Evolutionary conservation across 2,888 invertebrate species (phyloP), one percentile per base, ranked within the genome.

Genomic region (Biston stratarius): DNA sequence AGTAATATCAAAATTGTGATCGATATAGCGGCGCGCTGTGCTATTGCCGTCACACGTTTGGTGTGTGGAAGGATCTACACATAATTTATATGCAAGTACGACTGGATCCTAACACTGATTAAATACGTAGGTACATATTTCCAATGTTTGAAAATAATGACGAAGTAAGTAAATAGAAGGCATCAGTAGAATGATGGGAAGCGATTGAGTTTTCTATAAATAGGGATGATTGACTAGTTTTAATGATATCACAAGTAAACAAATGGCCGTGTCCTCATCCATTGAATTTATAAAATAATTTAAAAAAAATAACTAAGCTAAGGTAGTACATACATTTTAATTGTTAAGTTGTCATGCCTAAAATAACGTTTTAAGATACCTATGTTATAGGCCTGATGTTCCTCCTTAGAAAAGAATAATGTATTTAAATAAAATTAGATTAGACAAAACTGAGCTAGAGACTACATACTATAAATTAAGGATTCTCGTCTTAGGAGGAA

Each of bases 371-470:
- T 68, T 65, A 67, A 70, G 75, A 77, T 86, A 81, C 83, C 83
- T 84, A 84, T 83, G 80, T 76, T 77, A 88, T 89, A 89, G 89
- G 89, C 89, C 89, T 87, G 84, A 77, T 75, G 83, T 86, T 83
- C 84, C 86, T 84, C 86, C 60, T 62, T 79, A 81, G 81, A 88
- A 83, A 85, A 86, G 81, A 86, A 83, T 76, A 24, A n/a, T 40
- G 44, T 56, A 57, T n/a, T 12, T 49, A 65, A 57, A 47, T 12
- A 49, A 58, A 12, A 44, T 40, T 49, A 56, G 12, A 42, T 47
- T n/a, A 51, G 47, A 36, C n/a, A 34, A 51, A 51, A 63, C 11
- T 49, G 44, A 57, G 64, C 57, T 71, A 68, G 61, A 61, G 5
- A 44, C 11, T 65, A 64, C 24, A 24, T 24, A 24, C 24, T 57